Evolutionary conservation across 1,140 invertebrate genomes (phyloP).

Genomic region (Drosophila kepulauana): DNA sequence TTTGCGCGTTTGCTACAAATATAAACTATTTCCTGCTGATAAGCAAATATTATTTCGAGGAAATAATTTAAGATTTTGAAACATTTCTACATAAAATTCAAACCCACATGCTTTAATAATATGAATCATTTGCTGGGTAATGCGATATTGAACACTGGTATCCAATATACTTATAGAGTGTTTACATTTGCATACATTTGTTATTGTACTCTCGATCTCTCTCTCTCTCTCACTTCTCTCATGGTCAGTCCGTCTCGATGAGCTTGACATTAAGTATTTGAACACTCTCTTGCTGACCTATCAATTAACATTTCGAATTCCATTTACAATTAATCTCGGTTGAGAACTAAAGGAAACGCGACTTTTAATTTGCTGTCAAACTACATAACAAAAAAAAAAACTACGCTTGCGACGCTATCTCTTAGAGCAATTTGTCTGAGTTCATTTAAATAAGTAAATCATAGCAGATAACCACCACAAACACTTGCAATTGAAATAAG

Average conservation of each 20-base stretch:
- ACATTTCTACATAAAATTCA: too few species aligned
- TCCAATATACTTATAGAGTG: not conserved
- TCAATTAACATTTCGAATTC: constrained; percentile 8
- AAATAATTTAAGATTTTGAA: too few species aligned
- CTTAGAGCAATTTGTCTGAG: too few species aligned
- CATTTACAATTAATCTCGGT: constrained; percentile 24
- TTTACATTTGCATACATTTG: not conserved
- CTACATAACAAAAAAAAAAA: too few species aligned
- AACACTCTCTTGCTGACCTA: not conserved
- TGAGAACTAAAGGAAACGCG: too few species aligned
- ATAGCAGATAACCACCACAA: too few species aligned
- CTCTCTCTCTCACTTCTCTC: too few species aligned
- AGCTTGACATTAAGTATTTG: not conserved
- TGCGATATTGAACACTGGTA: not conserved
- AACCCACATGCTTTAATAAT: too few species aligned
- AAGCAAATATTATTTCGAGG: not conserved
- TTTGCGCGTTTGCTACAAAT: not conserved
- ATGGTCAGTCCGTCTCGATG: not conserved
- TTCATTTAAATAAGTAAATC: too few species aligned
- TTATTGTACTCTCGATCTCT: constrained; percentile 10
- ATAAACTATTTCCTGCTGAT: not conserved
- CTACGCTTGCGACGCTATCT: too few species aligned
- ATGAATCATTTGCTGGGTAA: not conserved
- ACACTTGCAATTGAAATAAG: too few species aligned
- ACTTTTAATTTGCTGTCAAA: too few species aligned